Evolutionary conservation across 2,888 invertebrate genomes (phyloP), one percentile per base, ranked within the genome.

Genomic region (Drosophila anceps): DNA sequence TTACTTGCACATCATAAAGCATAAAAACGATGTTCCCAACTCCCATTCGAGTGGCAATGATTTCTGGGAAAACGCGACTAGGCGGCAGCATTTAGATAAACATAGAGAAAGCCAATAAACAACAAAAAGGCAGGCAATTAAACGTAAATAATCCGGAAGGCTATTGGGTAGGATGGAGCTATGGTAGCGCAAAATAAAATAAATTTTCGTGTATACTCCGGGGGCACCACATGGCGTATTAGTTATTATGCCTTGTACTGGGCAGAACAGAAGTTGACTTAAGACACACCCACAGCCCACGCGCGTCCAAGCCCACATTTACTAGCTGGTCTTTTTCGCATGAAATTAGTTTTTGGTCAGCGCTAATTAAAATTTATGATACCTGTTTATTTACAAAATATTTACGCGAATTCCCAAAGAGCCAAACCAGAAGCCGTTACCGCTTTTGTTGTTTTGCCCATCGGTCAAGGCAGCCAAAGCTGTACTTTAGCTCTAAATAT

Each of bases 291-390:
- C 80, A 69, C 69, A 55, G 50, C 69, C 60, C 61, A 72, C 66
- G 57, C 35, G 29, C 37, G 13, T 18, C 35, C 50, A 33, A 39
- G 61, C 57, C 69, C 71, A 72, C 70, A 68, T 63, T 79, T 69
- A 69, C 62, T 68, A 63, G 69, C 69, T 59, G 41, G 46, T 50
- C 64, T 79, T 71, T 74, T 88, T 81, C 68, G 73, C 76, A 75
- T 74, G 77, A 91, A 91, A 91, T 89, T 88, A 88, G 91, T 85
- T 76, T 83, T 66, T 54, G 84, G 82, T 65, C 63, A 73, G 61
- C 71, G 70, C 80, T 91, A 91, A 91, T 91, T 91, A 88, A 89
- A 91, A 89, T 91, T 91, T 91, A 91, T 89, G 89, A 91, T 83
- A 84, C 84, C 88, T 83, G 86, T 76, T 88, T 86, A 76, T 76